Percentiles rank a stretch among this genome's conserved stretches.
These are phyloP conservation scores for Mimachlamys varia DNA, from an alignment of 2,888 invertebrate species.

Conservation along the genomic window DNA sequence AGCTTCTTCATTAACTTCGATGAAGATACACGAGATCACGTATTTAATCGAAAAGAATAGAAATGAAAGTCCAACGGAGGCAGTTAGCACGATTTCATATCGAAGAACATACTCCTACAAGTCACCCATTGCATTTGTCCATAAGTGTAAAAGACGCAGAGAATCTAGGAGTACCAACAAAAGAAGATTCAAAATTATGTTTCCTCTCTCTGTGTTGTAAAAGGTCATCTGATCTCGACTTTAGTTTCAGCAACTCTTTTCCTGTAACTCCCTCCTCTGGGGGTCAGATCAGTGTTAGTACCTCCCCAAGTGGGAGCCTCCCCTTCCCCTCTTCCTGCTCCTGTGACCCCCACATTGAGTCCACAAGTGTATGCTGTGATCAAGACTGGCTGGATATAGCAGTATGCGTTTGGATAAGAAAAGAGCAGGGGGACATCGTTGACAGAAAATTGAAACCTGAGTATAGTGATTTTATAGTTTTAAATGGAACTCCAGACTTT, in stretches of 20 bases:
- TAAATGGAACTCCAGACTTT: conserved; percentile 64
- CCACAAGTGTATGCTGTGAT: conserved; percentile 4
- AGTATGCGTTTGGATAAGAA: conserved; percentile 42
- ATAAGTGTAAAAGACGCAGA: conserved; percentile 62
- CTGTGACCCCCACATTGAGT: not conserved
- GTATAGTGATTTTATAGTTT: conserved; percentile 50
- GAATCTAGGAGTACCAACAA: conserved; percentile 49
- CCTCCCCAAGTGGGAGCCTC: conserved; percentile 37
- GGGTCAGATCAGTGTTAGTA: not conserved
- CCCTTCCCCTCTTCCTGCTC: not conserved
- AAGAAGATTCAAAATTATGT: conserved; percentile 41
- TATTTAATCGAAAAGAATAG: not conserved
- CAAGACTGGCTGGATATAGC: conserved; percentile 45
- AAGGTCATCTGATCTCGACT: conserved; percentile 45
- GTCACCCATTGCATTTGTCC: conserved; percentile 67
- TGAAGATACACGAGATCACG: not conserved
- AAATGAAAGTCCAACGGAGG: conserved; percentile 54
- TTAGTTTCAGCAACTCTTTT: conserved; percentile 23
- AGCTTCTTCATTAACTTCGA: not conserved
- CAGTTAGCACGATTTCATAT: conserved; percentile 55
- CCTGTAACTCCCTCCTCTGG: conserved; percentile 46
- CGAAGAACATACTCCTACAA: conserved; percentile 50
- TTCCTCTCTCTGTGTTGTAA: conserved; percentile 60
- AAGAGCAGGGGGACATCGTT: conserved; percentile 47
- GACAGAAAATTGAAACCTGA: conserved; percentile 58